These are phyloP conservation scores for Gulo gulo DNA, from an alignment of 2,113 vertebrate genomes.

Conservation along the genomic window DNA sequence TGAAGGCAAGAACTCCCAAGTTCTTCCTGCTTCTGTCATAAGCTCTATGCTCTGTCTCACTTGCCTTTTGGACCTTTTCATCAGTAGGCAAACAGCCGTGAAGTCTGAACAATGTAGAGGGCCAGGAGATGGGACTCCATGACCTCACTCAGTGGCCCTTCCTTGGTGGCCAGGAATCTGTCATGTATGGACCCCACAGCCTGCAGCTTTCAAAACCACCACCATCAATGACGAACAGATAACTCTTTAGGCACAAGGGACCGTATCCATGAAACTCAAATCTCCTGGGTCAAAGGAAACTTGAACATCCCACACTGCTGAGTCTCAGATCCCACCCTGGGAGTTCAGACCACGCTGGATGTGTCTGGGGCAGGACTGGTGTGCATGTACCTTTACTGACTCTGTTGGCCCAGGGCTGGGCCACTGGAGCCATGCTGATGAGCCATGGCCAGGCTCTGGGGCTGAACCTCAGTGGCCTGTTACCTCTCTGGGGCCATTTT, in stretches of 20 bases:
- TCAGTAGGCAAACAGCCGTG: not conserved
- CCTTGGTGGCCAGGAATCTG: not conserved
- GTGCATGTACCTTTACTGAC: not conserved
- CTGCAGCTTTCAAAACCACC: not conserved
- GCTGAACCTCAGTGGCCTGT: not conserved
- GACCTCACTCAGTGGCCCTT: not conserved
- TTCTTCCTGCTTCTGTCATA: not conserved
- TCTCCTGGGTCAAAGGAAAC: not conserved
- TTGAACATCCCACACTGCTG: not conserved
- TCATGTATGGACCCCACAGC: not conserved
- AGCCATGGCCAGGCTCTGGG: not conserved
- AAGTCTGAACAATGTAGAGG: not conserved
- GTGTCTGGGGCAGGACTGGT: not conserved
- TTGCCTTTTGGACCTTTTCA: not conserved
- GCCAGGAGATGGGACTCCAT: not conserved
- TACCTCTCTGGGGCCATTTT: not conserved
- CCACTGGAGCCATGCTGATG: not conserved
- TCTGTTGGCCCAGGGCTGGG: not conserved
- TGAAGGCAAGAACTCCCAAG: not conserved
- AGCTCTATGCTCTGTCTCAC: not conserved
- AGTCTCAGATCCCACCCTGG: not conserved
- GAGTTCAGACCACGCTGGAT: not conserved
- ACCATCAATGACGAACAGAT: not conserved
- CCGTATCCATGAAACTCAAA: not conserved
- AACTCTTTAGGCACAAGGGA: not conserved